phyloP scores from a whole-genome alignment of 1,140 invertebrate species.

The Drosophila tristis region DNA sequence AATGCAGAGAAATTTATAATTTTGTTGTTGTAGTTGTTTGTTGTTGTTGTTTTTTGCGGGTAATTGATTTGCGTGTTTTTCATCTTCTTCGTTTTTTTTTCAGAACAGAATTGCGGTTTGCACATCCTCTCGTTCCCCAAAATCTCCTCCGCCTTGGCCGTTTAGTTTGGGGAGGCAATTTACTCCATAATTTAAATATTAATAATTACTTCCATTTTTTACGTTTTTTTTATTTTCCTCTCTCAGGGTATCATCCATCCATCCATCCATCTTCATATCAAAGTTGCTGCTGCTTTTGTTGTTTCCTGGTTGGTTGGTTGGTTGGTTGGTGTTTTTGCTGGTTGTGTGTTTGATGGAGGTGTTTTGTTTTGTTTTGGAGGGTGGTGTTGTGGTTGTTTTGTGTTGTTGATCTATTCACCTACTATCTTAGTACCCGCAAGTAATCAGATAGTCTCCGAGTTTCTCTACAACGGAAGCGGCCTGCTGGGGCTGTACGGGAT shows the following conservation, averaged over 20 bases:
- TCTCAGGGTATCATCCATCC: slow-evolving; percentile 2
- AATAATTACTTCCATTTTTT: slow-evolving; percentile 68
- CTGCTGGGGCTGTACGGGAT: slow-evolving; percentile 97
- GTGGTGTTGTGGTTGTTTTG: slow-evolving; percentile 52
- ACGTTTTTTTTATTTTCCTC: slow-evolving; percentile 57
- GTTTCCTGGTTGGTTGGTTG: slow-evolving; percentile 17
- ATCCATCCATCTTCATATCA: slow-evolving; percentile 34
- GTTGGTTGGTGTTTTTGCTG: slow-evolving; percentile 45
- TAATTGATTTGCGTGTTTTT: slow-evolving; percentile 37
- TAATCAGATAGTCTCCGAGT: slow-evolving; percentile 97
- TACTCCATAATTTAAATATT: slow-evolving; percentile 75
- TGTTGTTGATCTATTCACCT: slow-evolving; percentile 85
- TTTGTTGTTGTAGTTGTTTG: slow-evolving; percentile 57
- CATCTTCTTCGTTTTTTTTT: slow-evolving; percentile 19
- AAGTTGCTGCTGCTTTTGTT: slow-evolving; percentile 42
- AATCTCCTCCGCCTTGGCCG: slow-evolving; percentile 39
- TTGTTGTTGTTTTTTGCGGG: slow-evolving; percentile 11
- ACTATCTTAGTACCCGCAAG: slow-evolving; percentile 98
- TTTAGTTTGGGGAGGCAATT: slow-evolving; percentile 24
- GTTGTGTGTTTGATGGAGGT: slow-evolving; percentile 34
- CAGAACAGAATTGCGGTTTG: slow-evolving; percentile 34
- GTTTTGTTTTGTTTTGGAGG: slow-evolving; percentile 53
- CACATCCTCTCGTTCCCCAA: slow-evolving; percentile 44
- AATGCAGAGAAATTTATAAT: slow-evolving; percentile 80
- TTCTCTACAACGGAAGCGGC: slow-evolving; percentile 97